A percentile compares a stretch with the other conserved stretches of the same genome.
phyloP scores from a whole-genome alignment of 1,140 invertebrate species.

The honey bee (Apis mellifera) region DNA sequence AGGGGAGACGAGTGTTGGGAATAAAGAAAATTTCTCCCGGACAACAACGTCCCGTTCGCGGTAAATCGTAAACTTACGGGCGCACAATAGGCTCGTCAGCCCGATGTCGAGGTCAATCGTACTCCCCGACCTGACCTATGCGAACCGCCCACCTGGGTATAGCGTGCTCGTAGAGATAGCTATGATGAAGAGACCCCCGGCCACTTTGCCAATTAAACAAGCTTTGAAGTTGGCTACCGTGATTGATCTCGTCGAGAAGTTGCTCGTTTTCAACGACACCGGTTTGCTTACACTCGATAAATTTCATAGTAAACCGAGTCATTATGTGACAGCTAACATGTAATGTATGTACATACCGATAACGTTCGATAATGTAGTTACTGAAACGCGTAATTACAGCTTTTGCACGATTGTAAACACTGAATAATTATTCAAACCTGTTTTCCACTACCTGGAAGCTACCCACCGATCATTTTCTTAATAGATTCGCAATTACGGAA shows the following conservation, averaged over 20 bases:
- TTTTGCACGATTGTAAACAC: background rate
- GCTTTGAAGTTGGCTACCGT: conserved; percentile 32
- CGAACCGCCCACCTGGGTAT: conserved; percentile 40
- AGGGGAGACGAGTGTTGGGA: background rate
- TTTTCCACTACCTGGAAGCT: background rate
- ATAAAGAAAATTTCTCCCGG: too few species aligned
- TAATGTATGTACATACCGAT: background rate
- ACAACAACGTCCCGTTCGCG: too few species aligned
- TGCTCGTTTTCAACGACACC: conserved; percentile 39
- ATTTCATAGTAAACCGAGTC: conserved; percentile 5
- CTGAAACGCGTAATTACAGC: conserved; percentile 21
- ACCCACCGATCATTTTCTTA: conserved; percentile 1
- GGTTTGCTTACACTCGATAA: conserved; percentile 41
- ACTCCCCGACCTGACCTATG: conserved; percentile 36
- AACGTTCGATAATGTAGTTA: conserved; percentile 17
- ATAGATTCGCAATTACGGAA: background rate
- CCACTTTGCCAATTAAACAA: conserved; percentile 51
- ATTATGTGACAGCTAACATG: background rate
- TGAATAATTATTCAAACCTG: conserved; percentile 11
- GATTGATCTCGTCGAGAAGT: conserved; percentile 39
- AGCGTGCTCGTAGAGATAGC: conserved; percentile 39
- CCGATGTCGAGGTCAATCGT: conserved; percentile 55
- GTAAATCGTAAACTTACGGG: background rate
- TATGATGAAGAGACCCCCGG: conserved; percentile 39
- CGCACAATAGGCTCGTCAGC: background rate